Percentiles rank a stretch among this genome's conserved stretches.
Evolutionary conservation across 2,888 invertebrate species (phyloP).

Genomic region (Dendrolimus houi): DNA sequence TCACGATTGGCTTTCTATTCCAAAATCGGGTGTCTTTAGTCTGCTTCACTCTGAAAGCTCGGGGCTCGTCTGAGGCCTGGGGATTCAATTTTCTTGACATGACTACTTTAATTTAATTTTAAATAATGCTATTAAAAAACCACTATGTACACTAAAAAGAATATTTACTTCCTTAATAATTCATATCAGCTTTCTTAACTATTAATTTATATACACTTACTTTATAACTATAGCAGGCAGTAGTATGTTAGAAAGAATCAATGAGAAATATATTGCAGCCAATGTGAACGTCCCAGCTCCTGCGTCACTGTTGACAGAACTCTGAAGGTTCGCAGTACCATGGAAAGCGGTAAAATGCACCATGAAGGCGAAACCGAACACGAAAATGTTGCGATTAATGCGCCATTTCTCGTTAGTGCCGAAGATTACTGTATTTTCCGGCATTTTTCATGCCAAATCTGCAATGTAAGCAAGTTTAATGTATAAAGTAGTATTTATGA

Average conservation of each 20-base stretch:
- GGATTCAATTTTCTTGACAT: too few species aligned
- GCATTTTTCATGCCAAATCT: constrained; percentile 21
- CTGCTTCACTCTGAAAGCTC: too few species aligned
- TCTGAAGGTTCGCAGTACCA: constrained; percentile 88
- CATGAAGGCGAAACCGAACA: constrained; percentile 93
- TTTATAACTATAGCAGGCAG: constrained; percentile 89
- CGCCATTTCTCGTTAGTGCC: constrained; percentile 81
- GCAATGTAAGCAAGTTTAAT: neutral
- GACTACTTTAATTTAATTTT: too few species aligned
- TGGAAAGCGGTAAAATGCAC: constrained; percentile 95
- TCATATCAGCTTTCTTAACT: neutral
- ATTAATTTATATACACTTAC: constrained; percentile 55
- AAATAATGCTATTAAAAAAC: too few species aligned
- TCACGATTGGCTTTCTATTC: too few species aligned
- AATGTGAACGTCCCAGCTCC: constrained; percentile 90
- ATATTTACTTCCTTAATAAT: too few species aligned
- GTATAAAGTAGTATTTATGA: too few species aligned
- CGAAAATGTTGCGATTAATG: constrained; percentile 89
- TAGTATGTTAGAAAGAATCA: constrained; percentile 93
- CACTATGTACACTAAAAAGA: too few species aligned
- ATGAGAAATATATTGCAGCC: constrained; percentile 90
- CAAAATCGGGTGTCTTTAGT: too few species aligned
- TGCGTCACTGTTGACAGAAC: constrained; percentile 88
- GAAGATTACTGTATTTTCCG: constrained; percentile 46
- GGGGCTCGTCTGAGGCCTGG: too few species aligned